phyloP scores from a whole-genome alignment of 2,888 invertebrate species.

The Aphodius granarius region DNA sequence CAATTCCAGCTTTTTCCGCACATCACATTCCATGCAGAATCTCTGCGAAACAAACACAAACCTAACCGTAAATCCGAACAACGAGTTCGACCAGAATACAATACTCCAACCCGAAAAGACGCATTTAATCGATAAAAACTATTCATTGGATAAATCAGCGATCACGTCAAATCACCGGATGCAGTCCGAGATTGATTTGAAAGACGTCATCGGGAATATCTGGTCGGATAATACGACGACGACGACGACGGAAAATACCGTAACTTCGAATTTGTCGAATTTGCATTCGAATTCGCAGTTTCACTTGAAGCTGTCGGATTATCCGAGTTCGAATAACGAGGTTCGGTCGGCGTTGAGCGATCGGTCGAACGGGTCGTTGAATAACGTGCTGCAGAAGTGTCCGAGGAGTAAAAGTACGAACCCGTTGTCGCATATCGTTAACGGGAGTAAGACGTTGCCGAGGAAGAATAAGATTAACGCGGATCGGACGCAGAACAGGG shows the following conservation, averaged over 20 bases:
- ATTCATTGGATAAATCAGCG: neutral
- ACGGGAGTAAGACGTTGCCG: conserved; percentile 50
- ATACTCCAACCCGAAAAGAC: conserved; percentile 50
- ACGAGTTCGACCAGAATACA: conserved; percentile 53
- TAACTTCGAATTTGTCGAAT: too few relatives aligned
- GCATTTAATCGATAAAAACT: conserved; percentile 37
- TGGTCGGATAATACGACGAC: conserved; percentile 43
- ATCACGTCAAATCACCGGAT: conserved; percentile 32
- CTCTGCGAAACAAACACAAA: conserved; percentile 42
- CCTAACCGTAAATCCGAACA: conserved; percentile 48
- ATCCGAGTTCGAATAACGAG: conserved; percentile 40
- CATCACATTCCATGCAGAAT: conserved; percentile 48
- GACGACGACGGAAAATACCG: neutral
- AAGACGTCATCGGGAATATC: conserved; percentile 47
- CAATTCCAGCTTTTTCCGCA: conserved; percentile 39
- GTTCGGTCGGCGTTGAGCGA: conserved; percentile 16
- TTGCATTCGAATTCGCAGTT: conserved; percentile 40
- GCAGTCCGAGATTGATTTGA: conserved; percentile 50
- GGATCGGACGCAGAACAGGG: conserved; percentile 25
- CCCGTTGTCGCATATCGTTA: conserved; percentile 60
- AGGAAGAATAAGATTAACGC: conserved; percentile 35
- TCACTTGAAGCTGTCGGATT: conserved; percentile 40
- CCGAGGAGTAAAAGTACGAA: conserved; percentile 63
- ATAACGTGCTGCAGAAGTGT: conserved; percentile 30
- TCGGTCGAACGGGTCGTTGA: conserved; percentile 22